Conservation (phyloP, 53 echinoderm and acorn worm species). For the Stichopus horrens region DNA sequence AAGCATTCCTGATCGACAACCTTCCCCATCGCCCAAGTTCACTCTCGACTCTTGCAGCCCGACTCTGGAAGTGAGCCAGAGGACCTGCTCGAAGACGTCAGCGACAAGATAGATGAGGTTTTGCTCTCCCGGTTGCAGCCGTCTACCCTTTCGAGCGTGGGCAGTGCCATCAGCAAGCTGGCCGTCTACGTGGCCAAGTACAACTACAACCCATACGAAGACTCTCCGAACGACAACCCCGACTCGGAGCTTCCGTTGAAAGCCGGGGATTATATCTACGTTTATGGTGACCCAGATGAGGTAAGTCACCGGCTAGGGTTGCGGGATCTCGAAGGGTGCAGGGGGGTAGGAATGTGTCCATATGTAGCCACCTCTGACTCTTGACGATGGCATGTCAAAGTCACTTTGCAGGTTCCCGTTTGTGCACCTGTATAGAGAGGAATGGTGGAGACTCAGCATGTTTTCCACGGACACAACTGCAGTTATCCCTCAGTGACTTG, state of each 20-base stretch:
- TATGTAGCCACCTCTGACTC: too few relatives aligned
- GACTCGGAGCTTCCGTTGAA: conserved; percentile 90
- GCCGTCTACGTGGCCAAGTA: conserved; percentile 97
- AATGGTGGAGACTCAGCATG: too few relatives aligned
- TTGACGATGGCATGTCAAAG: too few relatives aligned
- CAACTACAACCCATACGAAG: conserved; percentile 84
- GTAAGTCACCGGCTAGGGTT: conserved; percentile 31
- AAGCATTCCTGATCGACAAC: too few relatives aligned
- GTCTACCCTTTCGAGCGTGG: conserved; percentile 61
- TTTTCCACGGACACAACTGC: too few relatives aligned
- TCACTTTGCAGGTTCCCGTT: too few relatives aligned
- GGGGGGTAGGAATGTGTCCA: too few relatives aligned
- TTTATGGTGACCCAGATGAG: conserved; percentile 97
- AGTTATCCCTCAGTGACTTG: too few relatives aligned
- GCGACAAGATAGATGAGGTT: conserved; percentile 87
- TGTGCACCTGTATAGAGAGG: too few relatives aligned
- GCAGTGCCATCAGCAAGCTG: conserved; percentile 88
- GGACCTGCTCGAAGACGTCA: conserved; percentile 82
- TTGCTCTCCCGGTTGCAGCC: conserved; percentile 75
- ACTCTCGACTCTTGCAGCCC: conserved; percentile 37
- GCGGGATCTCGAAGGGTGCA: too few relatives aligned
- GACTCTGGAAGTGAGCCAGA: conserved; percentile 68
- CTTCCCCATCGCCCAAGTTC: too few relatives aligned
- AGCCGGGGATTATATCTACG: conserved; percentile 98
- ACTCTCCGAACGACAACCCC: conserved; percentile 96